A percentile compares a stretch with the other conserved stretches of the same genome.
Conservation (phyloP, 2,113 vertebrate genomes). For the Penelope pileata region DNA sequence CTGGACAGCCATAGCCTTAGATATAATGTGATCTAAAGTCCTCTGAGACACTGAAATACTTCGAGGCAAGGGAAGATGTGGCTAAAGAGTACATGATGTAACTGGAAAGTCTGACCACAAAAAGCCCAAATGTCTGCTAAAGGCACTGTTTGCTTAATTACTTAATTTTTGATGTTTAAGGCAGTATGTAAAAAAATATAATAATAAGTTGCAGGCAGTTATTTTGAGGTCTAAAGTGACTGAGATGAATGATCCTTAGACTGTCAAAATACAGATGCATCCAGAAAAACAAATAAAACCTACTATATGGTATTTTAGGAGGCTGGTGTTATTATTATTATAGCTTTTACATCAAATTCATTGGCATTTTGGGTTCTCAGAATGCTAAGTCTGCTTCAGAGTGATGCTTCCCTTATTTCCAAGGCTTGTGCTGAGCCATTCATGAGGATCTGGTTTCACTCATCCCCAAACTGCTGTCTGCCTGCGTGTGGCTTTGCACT, state of each 20-base stretch:
- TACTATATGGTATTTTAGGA: background rate
- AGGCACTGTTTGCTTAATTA: background rate
- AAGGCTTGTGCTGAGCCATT: background rate
- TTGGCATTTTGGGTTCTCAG: background rate
- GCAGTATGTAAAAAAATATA: background rate
- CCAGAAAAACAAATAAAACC: background rate
- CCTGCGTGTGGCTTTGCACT: fast-evolving
- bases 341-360: background rate
- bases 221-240: background rate
- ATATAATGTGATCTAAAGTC: background rate
- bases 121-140: background rate
- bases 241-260: background rate
- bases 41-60: background rate
- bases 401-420: background rate
- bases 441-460: background rate
- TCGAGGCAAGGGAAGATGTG: background rate
- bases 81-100: background rate
- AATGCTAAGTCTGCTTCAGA: background rate
- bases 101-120: slow-evolving; percentile 3
- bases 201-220: background rate
- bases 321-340: background rate
- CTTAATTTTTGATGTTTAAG: background rate
- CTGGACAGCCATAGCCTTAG: background rate
- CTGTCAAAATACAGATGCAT: background rate
- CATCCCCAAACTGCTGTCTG: fast-evolving